phyloP scores from a whole-genome alignment of 1,140 invertebrate genomes.

The Cylas formicarius region DNA sequence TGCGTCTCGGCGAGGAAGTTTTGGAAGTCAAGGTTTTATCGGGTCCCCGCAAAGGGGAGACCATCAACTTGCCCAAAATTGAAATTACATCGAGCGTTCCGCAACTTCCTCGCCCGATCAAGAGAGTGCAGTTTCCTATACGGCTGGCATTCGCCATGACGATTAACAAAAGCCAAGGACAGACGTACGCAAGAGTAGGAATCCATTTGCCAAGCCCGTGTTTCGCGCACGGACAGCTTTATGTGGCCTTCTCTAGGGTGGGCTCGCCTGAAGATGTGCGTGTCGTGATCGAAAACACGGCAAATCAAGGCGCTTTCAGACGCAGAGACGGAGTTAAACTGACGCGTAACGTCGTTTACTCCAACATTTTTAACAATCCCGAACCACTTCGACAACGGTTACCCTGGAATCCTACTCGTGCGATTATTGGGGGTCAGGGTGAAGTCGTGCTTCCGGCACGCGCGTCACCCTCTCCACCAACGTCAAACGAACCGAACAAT shows the following conservation, averaged over 20 bases:
- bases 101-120: background rate
- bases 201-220: conserved; percentile 31
- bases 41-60: too few relatives aligned
- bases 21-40: too few relatives aligned
- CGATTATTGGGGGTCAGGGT: too few relatives aligned
- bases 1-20: too few relatives aligned
- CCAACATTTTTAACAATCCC: too few relatives aligned
- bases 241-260: conserved; percentile 2
- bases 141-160: conserved; percentile 23
- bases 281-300: background rate
- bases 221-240: conserved; percentile 40
- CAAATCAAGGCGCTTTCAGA: background rate
- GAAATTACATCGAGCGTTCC: too few relatives aligned
- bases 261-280: background rate
- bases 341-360: conserved; percentile 1
- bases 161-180: conserved; percentile 41
- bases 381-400: too few relatives aligned
- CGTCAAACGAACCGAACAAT: too few relatives aligned
- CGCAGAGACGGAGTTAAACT: background rate
- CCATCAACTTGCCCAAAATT: too few relatives aligned
- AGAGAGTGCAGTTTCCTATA: conserved; percentile 25
- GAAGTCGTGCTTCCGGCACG: too few relatives aligned
- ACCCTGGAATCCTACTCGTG: too few relatives aligned
- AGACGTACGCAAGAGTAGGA: conserved; percentile 33
- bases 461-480: too few relatives aligned